Conservation (phyloP, 2,113 vertebrate species). For the Eleginops maclovinus region DNA sequence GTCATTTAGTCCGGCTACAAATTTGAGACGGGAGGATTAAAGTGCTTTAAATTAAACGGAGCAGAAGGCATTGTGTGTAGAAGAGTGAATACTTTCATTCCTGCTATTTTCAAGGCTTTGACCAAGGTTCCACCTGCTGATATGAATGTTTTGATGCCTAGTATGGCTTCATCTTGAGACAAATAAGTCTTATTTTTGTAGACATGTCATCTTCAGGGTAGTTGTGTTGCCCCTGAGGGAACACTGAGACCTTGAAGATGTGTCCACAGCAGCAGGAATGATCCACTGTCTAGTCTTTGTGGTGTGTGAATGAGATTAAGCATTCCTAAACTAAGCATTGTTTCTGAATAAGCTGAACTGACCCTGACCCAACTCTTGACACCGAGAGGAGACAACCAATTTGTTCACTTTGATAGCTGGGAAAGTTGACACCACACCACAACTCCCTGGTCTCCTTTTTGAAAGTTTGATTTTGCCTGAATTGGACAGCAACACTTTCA, state of each 20-base stretch:
- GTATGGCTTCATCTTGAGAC: conserved; percentile 19
- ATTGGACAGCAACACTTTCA: background rate
- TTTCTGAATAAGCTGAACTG: conserved; percentile 3
- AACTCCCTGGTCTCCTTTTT: background rate
- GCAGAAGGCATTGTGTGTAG: conserved; percentile 28
- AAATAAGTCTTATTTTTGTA: conserved; percentile 35
- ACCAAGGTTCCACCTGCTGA: conserved; percentile 25
- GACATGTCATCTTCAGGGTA: background rate
- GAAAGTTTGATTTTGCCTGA: too few species aligned
- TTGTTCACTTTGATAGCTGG: conserved; percentile 39
- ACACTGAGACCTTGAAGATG: conserved; percentile 42
- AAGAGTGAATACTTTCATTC: background rate
- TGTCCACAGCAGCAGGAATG: conserved; percentile 25
- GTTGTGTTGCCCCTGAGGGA: conserved; percentile 30
- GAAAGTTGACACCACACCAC: background rate
- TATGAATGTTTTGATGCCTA: background rate
- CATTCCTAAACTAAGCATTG: conserved; percentile 10
- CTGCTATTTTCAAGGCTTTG: conserved; percentile 2
- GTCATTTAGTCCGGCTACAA: conserved; percentile 34
- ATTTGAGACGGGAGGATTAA: conserved; percentile 28
- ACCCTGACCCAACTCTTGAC: background rate
- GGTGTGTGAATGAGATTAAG: conserved; percentile 21
- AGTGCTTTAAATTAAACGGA: conserved; percentile 17
- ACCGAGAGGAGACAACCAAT: background rate
- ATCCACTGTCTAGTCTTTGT: conserved; percentile 10